Conservation (phyloP, 2,113 vertebrate genomes). For the Acinonyx jubatus region DNA sequence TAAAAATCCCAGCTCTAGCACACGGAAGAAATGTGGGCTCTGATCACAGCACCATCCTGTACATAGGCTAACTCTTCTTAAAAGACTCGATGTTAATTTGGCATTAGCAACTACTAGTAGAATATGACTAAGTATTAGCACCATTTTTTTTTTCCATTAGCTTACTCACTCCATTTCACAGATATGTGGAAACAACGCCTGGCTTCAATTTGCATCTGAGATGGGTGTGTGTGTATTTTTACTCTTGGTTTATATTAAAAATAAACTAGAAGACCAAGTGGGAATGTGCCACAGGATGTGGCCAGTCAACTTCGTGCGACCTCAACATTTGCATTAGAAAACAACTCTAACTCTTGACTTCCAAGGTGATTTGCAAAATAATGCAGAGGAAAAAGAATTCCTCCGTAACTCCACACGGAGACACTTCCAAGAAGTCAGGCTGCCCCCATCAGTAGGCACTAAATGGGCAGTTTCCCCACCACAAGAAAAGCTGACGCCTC, state of each 20-base stretch:
- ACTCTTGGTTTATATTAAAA: constrained; percentile 72
- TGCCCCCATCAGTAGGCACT: constrained; percentile 37
- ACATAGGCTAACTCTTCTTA: background rate
- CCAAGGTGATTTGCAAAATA: constrained; percentile 73
- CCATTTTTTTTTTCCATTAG: background rate
- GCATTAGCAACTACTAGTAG: constrained; percentile 54
- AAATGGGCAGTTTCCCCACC: constrained; percentile 32
- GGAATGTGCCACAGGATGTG: constrained; percentile 66
- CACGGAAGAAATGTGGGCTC: background rate
- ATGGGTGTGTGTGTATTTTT: constrained; percentile 19
- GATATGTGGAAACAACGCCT: constrained; percentile 52
- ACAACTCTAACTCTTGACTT: constrained; percentile 57
- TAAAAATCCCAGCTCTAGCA: background rate
- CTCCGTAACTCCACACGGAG: constrained; percentile 42
- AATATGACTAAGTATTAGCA: background rate
- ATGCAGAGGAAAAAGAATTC: constrained; percentile 66
- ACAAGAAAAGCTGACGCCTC: constrained; percentile 15
- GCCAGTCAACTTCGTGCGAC: constrained; percentile 60
- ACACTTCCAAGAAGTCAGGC: constrained; percentile 7
- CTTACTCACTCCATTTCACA: constrained; percentile 46
- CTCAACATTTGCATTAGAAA: constrained; percentile 62
- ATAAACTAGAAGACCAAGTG: constrained; percentile 69
- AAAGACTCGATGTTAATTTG: constrained; percentile 59
- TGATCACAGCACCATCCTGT: background rate
- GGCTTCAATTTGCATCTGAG: constrained; percentile 59